Evolutionary conservation across 2,113 vertebrate genomes (phyloP).

Genomic region (Daboia siamensis): DNA sequence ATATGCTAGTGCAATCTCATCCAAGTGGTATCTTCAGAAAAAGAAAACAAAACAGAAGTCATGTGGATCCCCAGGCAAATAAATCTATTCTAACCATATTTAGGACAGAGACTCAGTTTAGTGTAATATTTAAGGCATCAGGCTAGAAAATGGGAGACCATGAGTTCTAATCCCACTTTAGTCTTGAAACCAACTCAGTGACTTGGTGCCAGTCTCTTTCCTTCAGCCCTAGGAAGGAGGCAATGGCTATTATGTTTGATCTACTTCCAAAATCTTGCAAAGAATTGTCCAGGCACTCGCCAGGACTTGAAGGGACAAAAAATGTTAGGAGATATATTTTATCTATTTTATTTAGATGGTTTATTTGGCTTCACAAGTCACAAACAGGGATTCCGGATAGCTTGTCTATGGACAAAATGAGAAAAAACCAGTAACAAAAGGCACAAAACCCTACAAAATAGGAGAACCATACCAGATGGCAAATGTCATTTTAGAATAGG

Average conservation of each 20-base stretch:
- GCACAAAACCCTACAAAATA: background rate
- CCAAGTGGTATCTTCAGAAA: no score
- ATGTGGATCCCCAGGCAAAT: no score
- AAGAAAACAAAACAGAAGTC: no score
- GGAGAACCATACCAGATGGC: background rate
- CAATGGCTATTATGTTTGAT: background rate
- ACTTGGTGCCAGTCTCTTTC: background rate
- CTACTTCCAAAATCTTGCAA: background rate
- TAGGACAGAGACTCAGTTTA: no score
- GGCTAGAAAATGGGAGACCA: background rate
- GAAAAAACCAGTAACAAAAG: background rate
- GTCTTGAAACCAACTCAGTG: background rate
- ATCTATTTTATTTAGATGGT: background rate
- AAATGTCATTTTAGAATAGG: background rate
- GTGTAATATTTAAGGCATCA: background rate
- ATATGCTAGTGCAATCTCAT: no score
- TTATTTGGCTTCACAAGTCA: background rate
- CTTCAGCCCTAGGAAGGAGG: background rate
- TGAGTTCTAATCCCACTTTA: background rate
- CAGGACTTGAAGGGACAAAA: background rate
- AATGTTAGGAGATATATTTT: background rate
- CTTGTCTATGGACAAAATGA: background rate
- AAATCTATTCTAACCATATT: no score
- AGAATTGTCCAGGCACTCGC: background rate
- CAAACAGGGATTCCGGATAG: background rate